Evolutionary conservation across 2,797 vertebrate genomes (phyloP).

Genomic region (Sitta carolinensis): DNA sequence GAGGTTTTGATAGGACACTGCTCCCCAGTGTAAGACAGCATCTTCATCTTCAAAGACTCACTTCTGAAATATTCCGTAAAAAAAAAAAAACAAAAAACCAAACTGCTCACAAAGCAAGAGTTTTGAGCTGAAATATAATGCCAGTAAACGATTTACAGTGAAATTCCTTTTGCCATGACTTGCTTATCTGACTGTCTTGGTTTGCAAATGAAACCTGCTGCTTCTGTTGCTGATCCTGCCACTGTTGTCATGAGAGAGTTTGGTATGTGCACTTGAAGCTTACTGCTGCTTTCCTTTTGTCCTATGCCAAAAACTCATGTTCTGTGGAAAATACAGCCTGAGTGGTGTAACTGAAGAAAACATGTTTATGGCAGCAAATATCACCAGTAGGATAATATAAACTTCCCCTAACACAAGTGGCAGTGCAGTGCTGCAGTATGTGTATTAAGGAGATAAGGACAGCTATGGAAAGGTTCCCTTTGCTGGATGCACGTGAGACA

Average conservation of each 20-base stretch:
- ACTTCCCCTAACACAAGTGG: neutral
- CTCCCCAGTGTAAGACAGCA: neutral
- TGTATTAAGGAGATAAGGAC: neutral
- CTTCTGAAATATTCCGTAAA: neutral
- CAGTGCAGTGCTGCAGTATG: neutral
- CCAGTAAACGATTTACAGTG: neutral
- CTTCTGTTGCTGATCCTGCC: constrained; percentile 39
- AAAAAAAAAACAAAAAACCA: neutral
- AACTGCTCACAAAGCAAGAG: neutral
- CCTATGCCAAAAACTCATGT: neutral
- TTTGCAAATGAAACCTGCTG: constrained; percentile 40
- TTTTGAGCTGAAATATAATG: neutral
- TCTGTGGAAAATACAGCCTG: neutral
- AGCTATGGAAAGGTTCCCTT: neutral
- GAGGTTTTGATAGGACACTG: neutral
- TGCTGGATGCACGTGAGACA: too few relatives aligned
- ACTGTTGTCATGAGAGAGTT: neutral
- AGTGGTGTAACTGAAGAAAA: neutral
- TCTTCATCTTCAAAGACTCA: neutral
- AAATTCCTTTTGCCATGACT: neutral
- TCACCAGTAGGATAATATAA: neutral
- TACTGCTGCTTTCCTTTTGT: constrained; percentile 21
- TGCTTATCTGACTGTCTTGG: neutral
- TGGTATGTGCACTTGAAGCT: constrained; percentile 9
- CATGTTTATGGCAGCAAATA: neutral